These are phyloP conservation scores for Hermaeophaga mercurialis DNA, from an alignment of 2,888 invertebrate species.

Conservation along the genomic window DNA sequence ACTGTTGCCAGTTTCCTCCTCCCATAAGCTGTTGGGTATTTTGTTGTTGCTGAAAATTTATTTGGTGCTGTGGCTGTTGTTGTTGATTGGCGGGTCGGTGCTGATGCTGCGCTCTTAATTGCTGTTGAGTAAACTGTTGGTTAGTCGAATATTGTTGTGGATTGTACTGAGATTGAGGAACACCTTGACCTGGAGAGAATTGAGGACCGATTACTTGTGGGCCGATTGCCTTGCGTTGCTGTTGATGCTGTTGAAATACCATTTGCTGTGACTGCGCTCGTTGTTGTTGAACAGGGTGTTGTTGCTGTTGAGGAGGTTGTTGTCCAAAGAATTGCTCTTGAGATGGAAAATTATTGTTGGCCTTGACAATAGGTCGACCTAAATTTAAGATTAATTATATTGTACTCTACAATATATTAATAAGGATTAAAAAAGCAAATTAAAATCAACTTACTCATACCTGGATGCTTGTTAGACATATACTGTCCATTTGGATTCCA, in stretches of 20 bases:
- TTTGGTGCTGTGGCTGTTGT: constrained; percentile 34
- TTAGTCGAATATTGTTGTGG: constrained; percentile 39
- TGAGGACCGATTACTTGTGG: constrained; percentile 21
- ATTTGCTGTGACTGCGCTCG: constrained; percentile 33
- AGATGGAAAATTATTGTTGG: constrained; percentile 55
- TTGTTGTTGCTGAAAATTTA: constrained; percentile 31
- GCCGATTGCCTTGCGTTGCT: constrained; percentile 19
- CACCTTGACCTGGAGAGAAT: constrained; percentile 34
- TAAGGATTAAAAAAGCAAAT: background rate
- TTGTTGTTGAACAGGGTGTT: constrained; percentile 34
- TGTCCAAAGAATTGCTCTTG: constrained; percentile 55
- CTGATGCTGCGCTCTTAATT: constrained; percentile 53
- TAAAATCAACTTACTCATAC: constrained; percentile 28
- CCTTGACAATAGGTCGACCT: constrained; percentile 66
- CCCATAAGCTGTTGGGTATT: constrained; percentile 33
- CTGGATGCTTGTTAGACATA: constrained; percentile 41
- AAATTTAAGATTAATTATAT: constrained; percentile 12
- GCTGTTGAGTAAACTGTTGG: constrained; percentile 47
- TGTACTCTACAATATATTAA: background rate
- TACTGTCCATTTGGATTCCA: constrained; percentile 47
- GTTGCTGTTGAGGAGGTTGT: constrained; percentile 46
- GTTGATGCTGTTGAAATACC: constrained; percentile 22
- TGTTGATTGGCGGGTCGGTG: constrained; percentile 50
- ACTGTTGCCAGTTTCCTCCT: constrained; percentile 47
- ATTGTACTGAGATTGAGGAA: constrained; percentile 42